phyloP scores from a whole-genome alignment of 2,888 invertebrate genomes.

The Cyclophora albipunctata region DNA sequence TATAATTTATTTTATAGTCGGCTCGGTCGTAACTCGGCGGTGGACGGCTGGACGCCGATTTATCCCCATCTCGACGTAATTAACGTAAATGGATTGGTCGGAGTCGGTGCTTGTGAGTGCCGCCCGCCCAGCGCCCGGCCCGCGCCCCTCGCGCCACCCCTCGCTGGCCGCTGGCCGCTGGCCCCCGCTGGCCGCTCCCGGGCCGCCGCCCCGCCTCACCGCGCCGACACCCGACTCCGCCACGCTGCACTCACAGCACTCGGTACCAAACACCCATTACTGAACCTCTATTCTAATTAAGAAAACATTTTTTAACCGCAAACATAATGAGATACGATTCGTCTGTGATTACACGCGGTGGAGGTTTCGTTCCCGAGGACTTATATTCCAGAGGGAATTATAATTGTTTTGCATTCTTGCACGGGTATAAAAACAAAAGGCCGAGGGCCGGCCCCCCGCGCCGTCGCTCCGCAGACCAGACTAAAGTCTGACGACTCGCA shows the following conservation, averaged over 20 bases:
- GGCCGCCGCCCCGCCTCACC: no score
- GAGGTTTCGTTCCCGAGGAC: slow-evolving; percentile 47
- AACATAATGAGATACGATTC: slow-evolving; percentile 50
- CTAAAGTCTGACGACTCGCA: slow-evolving; percentile 71
- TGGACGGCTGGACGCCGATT: slow-evolving; percentile 74
- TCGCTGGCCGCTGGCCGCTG: no score
- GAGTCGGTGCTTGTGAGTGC: slow-evolving; percentile 54
- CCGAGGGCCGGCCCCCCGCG: slow-evolving; percentile 60
- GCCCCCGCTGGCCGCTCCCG: no score
- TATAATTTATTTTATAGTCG: slow-evolving; percentile 76
- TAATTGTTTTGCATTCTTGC: slow-evolving; percentile 76
- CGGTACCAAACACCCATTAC: slow-evolving; percentile 20
- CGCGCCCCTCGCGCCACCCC: slow-evolving; percentile 9
- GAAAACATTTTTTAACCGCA: slow-evolving; percentile 48
- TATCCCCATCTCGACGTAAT: slow-evolving; percentile 72
- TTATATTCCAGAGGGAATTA: slow-evolving; percentile 66
- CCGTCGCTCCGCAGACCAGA: slow-evolving; percentile 55
- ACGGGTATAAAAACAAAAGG: slow-evolving; percentile 72
- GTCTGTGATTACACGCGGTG: slow-evolving; percentile 52
- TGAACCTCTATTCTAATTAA: slow-evolving; percentile 18
- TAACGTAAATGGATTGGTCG: slow-evolving; percentile 74
- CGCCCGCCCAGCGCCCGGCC: slow-evolving; percentile 29
- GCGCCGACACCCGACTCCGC: no score
- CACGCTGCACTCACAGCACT: no score
- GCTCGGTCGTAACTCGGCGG: slow-evolving; percentile 73